Conservation (phyloP, 2,113 vertebrate genomes). For the Microtus pennsylvanicus region DNA sequence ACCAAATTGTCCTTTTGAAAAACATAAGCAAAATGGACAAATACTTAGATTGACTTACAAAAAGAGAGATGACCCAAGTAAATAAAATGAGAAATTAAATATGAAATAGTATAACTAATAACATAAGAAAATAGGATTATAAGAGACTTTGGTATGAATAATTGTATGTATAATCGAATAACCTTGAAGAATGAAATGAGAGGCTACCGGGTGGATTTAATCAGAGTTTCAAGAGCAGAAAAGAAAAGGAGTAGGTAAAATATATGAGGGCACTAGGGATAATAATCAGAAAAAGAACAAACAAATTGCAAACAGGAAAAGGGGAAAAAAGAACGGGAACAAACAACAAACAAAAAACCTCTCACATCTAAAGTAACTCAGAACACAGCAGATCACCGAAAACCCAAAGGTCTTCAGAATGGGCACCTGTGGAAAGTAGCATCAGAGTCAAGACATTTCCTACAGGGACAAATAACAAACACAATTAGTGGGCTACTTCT, state of each 20-base stretch:
- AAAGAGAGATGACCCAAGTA: not conserved
- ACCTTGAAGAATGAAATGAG: not conserved
- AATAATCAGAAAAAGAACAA: constrained; percentile 13
- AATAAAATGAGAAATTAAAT: not conserved
- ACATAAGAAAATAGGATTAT: not conserved
- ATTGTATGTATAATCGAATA: not conserved
- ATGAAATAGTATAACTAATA: not conserved
- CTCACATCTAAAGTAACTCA: not conserved
- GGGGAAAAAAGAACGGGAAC: not conserved
- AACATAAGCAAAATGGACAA: not conserved
- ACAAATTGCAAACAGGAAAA: not conserved
- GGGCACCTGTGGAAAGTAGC: not conserved
- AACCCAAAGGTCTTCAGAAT: not conserved
- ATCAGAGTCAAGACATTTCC: not conserved
- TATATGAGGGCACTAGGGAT: not conserved
- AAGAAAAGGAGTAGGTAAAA: not conserved
- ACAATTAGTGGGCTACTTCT: not conserved
- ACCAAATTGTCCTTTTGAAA: not conserved
- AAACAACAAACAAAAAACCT: not conserved
- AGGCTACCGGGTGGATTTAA: not conserved
- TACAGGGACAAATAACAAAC: not conserved
- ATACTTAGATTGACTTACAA: not conserved
- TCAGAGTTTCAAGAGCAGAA: constrained; percentile 5
- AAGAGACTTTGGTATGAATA: not conserved
- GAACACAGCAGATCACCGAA: not conserved